Conservation (phyloP, 2,113 vertebrate genomes). For the Myiopsitta monachus region DNA sequence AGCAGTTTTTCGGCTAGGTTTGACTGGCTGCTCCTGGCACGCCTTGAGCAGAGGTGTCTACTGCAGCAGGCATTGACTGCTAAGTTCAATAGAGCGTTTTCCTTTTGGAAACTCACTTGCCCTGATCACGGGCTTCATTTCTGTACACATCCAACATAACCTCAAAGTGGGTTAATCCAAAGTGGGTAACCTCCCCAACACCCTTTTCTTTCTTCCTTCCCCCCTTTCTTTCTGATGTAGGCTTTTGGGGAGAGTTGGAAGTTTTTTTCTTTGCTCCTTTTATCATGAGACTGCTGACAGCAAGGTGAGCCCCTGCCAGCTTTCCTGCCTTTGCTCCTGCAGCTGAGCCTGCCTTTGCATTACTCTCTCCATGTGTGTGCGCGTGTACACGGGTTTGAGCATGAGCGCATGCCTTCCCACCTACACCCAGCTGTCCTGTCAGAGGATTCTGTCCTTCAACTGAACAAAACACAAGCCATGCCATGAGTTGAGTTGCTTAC, state of each 20-base stretch:
- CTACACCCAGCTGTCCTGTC: slow-evolving; percentile 1
- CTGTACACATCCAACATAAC: neutral
- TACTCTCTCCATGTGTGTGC: accelerated
- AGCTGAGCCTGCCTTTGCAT: neutral
- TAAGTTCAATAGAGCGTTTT: neutral
- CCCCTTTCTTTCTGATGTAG: neutral
- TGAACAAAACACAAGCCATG: slow-evolving; percentile 60
- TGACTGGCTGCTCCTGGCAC: neutral
- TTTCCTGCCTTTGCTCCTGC: neutral
- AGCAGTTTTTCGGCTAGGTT: neutral
- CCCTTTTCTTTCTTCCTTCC: no score
- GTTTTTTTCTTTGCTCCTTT: neutral
- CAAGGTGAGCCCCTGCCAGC: neutral
- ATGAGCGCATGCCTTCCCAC: accelerated
- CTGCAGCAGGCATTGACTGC: neutral
- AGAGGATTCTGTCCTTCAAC: slow-evolving; percentile 69
- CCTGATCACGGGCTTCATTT: neutral
- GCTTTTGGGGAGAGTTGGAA: neutral
- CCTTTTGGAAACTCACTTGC: neutral
- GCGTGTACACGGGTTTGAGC: accelerated
- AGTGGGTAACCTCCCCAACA: neutral
- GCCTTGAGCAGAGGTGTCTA: neutral
- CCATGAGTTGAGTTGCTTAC: slow-evolving; percentile 49
- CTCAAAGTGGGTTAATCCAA: neutral
- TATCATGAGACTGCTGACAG: neutral